Percentiles rank a stretch among this genome's conserved stretches.
Conservation (phyloP, 2,888 invertebrate genomes). For the Drosophila testacea region DNA sequence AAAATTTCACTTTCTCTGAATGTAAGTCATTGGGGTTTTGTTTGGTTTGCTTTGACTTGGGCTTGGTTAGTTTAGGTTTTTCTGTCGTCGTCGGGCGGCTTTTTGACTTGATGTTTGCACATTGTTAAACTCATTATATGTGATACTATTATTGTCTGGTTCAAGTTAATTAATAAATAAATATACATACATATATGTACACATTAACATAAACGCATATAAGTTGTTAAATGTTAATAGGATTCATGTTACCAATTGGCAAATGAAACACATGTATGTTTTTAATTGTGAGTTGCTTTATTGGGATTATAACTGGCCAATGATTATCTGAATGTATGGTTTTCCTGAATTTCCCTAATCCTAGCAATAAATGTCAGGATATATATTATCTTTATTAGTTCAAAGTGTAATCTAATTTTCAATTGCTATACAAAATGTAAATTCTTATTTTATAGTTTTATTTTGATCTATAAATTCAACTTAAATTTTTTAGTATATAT, state of each 20-base stretch:
- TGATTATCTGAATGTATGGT: no score
- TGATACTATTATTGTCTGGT: constrained; percentile 32
- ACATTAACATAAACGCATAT: constrained; percentile 3
- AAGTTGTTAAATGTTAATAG: background rate
- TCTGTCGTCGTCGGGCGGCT: constrained; percentile 9
- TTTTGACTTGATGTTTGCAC: constrained; percentile 38
- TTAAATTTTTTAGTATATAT: no score
- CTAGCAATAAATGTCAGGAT: no score
- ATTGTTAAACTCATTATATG: constrained; percentile 28
- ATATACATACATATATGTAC: background rate
- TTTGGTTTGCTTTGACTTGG: constrained; percentile 24
- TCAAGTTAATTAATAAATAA: constrained; percentile 26
- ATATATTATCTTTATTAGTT: no score
- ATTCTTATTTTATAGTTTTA: no score
- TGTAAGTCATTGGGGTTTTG: constrained; percentile 76
- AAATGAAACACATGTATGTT: no score
- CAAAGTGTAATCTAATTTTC: no score
- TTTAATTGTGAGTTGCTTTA: no score
- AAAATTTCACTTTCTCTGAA: constrained; percentile 82
- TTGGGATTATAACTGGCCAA: no score
- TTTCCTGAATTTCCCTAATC: no score
- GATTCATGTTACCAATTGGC: background rate
- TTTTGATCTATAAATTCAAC: no score
- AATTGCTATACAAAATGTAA: no score
- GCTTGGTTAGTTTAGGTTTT: constrained; percentile 27